Evolutionary conservation across 2,113 vertebrate species (phyloP).

Genomic region (Phaethon lepturus): DNA sequence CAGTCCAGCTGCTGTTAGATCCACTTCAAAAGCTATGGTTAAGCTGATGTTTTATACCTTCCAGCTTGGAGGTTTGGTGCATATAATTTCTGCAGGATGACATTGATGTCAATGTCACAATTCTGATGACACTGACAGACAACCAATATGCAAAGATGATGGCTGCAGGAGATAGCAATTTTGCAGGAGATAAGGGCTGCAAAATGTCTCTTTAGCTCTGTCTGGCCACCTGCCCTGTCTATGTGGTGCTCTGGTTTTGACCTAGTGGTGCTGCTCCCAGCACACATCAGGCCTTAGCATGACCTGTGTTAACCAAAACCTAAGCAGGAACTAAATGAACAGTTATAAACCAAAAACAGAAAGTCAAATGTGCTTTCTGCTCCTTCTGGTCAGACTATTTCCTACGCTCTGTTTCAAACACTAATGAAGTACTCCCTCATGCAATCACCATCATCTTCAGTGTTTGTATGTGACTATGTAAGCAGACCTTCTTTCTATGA

Average conservation of each 20-base stretch:
- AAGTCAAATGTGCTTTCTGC: neutral
- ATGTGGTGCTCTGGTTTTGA: neutral
- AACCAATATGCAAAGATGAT: neutral
- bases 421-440: neutral
- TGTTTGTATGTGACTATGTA: neutral
- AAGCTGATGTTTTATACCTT: neutral
- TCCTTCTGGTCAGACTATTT: neutral
- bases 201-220: neutral
- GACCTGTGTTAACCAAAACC: neutral
- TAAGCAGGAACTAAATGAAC: neutral
- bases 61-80: neutral
- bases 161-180: neutral
- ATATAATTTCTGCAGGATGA: neutral
- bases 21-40: neutral
- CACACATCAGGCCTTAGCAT: neutral
- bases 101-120: too few relatives aligned
- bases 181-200: neutral
- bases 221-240: neutral
- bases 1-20: neutral
- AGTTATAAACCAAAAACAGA: neutral
- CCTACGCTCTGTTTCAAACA: neutral
- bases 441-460: neutral
- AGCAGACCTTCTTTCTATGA: neutral
- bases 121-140: neutral
- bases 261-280: neutral